Conservation (phyloP, 2,113 vertebrate genomes). For the Mastomys coucha region DNA sequence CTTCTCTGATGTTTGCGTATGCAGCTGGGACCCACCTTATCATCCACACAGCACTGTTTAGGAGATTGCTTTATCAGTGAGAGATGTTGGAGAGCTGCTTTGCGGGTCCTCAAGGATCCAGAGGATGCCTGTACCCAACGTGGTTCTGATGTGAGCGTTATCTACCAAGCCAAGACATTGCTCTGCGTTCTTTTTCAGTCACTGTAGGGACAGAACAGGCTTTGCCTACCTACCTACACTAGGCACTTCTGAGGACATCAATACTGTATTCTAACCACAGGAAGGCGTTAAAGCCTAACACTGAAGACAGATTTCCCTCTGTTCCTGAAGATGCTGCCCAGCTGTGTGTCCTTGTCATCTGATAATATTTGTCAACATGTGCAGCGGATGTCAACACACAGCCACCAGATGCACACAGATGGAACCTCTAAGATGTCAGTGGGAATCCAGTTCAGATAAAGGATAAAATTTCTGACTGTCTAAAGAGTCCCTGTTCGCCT, state of each 20-base stretch:
- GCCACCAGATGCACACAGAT: not conserved
- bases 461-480: not conserved
- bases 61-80: not conserved
- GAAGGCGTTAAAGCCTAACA: conserved; percentile 47
- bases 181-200: not conserved
- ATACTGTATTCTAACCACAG: not conserved
- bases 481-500: conserved; percentile 5
- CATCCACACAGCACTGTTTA: not conserved
- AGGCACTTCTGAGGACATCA: conserved; percentile 8
- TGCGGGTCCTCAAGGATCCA: not conserved
- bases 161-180: not conserved
- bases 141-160: not conserved
- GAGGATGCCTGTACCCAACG: not conserved
- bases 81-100: not conserved
- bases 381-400: not conserved
- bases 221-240: not conserved
- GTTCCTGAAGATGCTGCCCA: conserved; percentile 38
- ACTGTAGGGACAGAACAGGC: not conserved
- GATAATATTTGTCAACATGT: conserved; percentile 35
- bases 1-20: not conserved
- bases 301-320: conserved; percentile 38
- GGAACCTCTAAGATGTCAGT: not conserved
- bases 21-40: not conserved
- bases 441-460: conserved; percentile 17
- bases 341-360: conserved; percentile 27